Evolutionary conservation across 2,797 vertebrate species (phyloP), one percentile per base, ranked within the genome.

Genomic region (Platalea minor): DNA sequence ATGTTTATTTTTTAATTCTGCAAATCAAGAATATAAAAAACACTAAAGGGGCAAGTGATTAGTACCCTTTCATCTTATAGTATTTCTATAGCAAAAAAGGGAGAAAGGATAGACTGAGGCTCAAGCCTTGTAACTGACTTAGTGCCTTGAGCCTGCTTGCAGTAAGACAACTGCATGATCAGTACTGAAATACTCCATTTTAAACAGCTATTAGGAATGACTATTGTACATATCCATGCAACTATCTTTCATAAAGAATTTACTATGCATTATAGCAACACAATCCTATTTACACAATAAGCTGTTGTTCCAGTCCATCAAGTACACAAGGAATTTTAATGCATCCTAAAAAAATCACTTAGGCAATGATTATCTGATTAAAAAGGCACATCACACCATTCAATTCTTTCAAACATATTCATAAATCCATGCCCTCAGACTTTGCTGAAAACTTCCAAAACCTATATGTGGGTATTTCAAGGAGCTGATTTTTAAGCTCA

Each of bases 321-420:
- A 90, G 68, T 91, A 94, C 79, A 87, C 72, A 94, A 81, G 68
- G 56, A 92, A 88, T 84, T 96, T 88, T 91, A 96, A 93, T 90
- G 77, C 41, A 87, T 28, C 28, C 83, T 91, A 50, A 68, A 57
- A 84, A 90, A 89, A 90, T 79, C 93, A 96, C 86, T 96, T 94
- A 95, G 59, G 56, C 81, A 94, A 81, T 65, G 67, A 97, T 94
- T 79, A 85, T 93, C 83, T 94, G 91, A 93, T 95, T 91, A 96
- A 95, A 88, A 37, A 85, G 76, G 57, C 73, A 85, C 59, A 89
- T 63, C 63, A 53, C 41, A 93, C 51, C 41, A 91, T 39, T 94
- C 78, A 67, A 35, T 93, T 85, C 54, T 81, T 93, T 84, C 75
- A 94, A 90, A 91, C 8, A 33, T 33, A 65, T 33, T 82, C 75